Base-by-base conservation (phyloP, 2,888 invertebrate genomes). In the Nezara viridula region DNA sequence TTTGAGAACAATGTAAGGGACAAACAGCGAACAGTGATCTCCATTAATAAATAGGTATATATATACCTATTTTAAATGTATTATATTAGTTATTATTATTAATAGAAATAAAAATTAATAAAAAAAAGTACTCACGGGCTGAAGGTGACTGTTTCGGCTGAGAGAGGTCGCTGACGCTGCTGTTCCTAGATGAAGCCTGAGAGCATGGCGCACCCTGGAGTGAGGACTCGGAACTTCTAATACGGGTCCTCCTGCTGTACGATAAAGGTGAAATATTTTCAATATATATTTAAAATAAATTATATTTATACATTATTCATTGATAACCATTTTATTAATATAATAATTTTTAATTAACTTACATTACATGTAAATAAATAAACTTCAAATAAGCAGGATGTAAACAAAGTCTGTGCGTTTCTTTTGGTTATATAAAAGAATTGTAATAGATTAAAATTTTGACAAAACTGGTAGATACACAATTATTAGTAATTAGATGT, bases 81-180 rank as follows among this genome's bases (percentile, higher is more conserved):
- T 16, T 60, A 27, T 12, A 60, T 27, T 60, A 60, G 0, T 60
- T 60, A 60, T 19, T 6, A 73, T 73, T n/a, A 81, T 3, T 81
- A n/a, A 81, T 21, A 9, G 9, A 77, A 10, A 6, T 5, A 37
- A 19, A 40, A 77, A 21, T n/a, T 73, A 77, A 77, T n/a, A 40
- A 37, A 40, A 21, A 44, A 44, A 3, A n/a, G 66, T 90, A 91
- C 91, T 88, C 73, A 88, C 88, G 88, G 73, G 47, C 49, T 85
- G 90, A 89, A 44, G 90, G 91, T 24, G 90, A 89, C 24, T 87
- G 89, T 55, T 89, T 91, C 88, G 89, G 90, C 55, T 89, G 90
- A 86, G 92, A 92, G 89, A 92, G 91, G 90, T 92, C 92, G 90
- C 92, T 92, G 60, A 92, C 90, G 44, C 92, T 92, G 90, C 92